Base-by-base conservation (phyloP, 2,888 invertebrate species). In the Lepidochrysops patricia region DNA sequence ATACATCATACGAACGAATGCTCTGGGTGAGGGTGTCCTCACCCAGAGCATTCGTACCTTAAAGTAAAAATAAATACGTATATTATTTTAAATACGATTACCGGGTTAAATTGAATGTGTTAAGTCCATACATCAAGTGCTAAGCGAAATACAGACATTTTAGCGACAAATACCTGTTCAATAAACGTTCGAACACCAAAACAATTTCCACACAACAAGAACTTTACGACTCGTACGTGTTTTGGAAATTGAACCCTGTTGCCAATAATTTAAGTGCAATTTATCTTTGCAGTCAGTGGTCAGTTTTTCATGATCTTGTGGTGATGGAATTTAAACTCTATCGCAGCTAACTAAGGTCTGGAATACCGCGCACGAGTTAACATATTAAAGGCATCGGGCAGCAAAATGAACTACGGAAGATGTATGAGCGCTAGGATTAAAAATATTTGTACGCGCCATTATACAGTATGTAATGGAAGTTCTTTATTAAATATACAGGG, bases 371-470 rank as follows among this genome's bases (percentile, higher is more conserved):
- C 57, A 61, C 61, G 68, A 64, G 66, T 68, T 68, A 68, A 70
- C 64, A 72, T 75, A 80, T 78, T 79, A 79, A 80, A 77, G 78
- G 74, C 76, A 74, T 74, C 71, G 82, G 76, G 78, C 80, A 75
- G 77, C 82, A 79, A 86, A 86, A 87, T 87, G 87, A 87, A 86
- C 85, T 83, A 76, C 82, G 79, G 79, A 87, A 87, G 87, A 88
- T 86, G 86, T 88, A 87, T 87, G 88, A 80, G 82, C 80, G 76
- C 73, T 74, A 76, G 87, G 88, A 88, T 88, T 88, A 88, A 88
- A 88, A 88, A 88, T 88, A 87, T 88, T 88, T 87, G 88, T 85
- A 82, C 85, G 87, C 76, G 76, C 87, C 87, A 88, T 88, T 88
- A 88, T 88, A 84, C 85, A 84, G 74, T 75, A 76, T 82, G 87